A percentile compares a stretch with the other conserved stretches of the same genome.
Evolutionary conservation across 2,888 invertebrate species (phyloP).

Genomic region (Clanis bilineata): DNA sequence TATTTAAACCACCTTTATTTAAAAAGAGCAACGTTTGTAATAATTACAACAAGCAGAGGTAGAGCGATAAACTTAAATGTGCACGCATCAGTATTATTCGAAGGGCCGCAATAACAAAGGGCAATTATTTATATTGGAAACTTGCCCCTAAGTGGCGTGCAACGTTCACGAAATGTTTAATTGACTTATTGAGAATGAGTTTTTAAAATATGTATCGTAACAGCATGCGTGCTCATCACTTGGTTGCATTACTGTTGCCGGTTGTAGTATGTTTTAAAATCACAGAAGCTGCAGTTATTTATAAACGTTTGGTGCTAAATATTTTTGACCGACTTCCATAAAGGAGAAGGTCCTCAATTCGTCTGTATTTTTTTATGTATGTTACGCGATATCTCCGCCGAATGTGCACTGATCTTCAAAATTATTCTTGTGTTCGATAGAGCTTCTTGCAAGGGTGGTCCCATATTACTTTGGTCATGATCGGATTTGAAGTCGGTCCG

Average conservation of each 20-base stretch:
- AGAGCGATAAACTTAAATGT: constrained; percentile 18
- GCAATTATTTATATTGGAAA: constrained; percentile 72
- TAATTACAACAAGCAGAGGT: constrained; percentile 9
- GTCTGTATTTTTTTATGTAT: no score
- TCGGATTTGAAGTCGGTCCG: no score
- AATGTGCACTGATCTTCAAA: no score
- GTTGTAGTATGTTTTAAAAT: neutral
- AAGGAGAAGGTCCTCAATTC: no score
- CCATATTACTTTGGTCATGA: no score
- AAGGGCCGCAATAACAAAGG: constrained; percentile 70
- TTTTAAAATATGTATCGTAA: constrained; percentile 71
- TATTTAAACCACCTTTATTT: neutral
- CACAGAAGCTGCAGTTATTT: neutral
- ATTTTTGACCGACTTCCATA: no score
- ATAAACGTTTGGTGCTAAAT: no score
- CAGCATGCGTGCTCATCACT: constrained; percentile 62
- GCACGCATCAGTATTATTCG: constrained; percentile 42
- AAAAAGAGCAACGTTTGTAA: neutral
- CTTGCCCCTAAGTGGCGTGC: constrained; percentile 75
- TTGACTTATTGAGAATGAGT: constrained; percentile 81
- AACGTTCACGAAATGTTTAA: constrained; percentile 71
- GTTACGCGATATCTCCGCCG: no score
- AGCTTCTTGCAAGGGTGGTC: no score
- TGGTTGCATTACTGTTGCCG: constrained; percentile 24
- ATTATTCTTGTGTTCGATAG: no score